phyloP scores from a whole-genome alignment of 2,113 vertebrate genomes.

The Phalacrocorax brasilianus region DNA sequence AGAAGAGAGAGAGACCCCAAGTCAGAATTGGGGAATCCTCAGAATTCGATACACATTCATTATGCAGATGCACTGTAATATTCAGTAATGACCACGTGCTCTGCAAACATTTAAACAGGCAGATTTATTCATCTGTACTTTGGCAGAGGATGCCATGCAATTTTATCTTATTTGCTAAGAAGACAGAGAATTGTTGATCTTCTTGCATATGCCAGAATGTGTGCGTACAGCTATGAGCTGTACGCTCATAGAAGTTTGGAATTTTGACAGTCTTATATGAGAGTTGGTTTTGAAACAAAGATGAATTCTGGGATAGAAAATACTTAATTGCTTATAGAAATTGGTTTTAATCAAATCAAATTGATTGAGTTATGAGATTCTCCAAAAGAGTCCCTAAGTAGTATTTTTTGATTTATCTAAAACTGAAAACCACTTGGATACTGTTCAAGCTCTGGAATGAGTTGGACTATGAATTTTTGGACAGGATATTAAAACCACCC shows the following conservation, averaged over 20 bases:
- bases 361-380: neutral
- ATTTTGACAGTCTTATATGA: neutral
- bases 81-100: neutral
- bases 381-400: neutral
- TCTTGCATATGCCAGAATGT: neutral
- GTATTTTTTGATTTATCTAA: neutral
- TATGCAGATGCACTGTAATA: neutral
- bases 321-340: neutral
- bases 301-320: neutral
- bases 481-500: neutral
- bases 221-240: too few relatives aligned
- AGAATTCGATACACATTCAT: neutral
- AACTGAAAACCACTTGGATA: neutral
- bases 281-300: neutral
- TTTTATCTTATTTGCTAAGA: neutral
- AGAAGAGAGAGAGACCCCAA: neutral
- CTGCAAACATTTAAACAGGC: neutral
- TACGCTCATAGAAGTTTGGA: neutral
- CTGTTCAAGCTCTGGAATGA: neutral
- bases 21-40: neutral
- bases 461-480: neutral
- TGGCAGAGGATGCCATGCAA: neutral
- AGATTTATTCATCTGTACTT: neutral
- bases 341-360: neutral
- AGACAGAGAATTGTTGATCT: neutral